A percentile compares a stretch with the other conserved stretches of the same genome.
Conservation (phyloP, 1,140 invertebrate species). For the Apis florea region DNA sequence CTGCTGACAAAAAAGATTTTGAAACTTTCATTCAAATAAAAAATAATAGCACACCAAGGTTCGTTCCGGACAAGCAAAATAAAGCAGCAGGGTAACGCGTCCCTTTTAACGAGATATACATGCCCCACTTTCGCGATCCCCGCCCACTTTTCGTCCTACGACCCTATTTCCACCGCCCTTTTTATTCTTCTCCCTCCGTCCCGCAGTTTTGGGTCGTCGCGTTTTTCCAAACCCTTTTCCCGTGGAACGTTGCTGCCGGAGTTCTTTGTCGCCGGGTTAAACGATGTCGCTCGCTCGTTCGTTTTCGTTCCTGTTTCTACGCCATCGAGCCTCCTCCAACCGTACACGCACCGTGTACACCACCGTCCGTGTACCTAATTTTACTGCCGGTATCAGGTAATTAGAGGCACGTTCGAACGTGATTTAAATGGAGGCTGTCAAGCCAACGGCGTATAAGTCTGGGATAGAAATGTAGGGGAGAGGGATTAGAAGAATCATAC, state of each 20-base stretch:
- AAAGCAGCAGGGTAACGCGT: neutral
- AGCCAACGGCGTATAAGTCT: constrained; percentile 2
- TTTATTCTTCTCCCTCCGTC: neutral
- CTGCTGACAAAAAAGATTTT: too few species aligned
- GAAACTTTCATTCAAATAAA: neutral
- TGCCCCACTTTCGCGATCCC: constrained; percentile 5
- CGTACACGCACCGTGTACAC: neutral
- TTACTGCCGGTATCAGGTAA: constrained; percentile 46
- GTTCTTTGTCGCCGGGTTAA: constrained; percentile 16
- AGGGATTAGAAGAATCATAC: constrained; percentile 49
- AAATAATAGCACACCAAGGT: neutral
- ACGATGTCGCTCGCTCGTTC: neutral
- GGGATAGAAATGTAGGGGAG: constrained; percentile 22
- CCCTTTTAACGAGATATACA: constrained; percentile 33
- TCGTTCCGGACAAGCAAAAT: neutral
- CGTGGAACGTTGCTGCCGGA: neutral
- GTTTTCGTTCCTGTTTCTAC: neutral
- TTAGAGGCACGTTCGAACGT: constrained; percentile 51
- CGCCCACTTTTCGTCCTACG: constrained; percentile 12
- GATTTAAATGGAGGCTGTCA: constrained; percentile 59
- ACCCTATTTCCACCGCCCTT: constrained; percentile 10
- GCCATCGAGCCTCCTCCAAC: neutral
- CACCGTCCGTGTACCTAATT: constrained; percentile 51
- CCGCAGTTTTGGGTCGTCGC: neutral
- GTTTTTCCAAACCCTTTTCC: neutral